Conservation (phyloP, 1,140 invertebrate genomes). For the Ips typographus region DNA sequence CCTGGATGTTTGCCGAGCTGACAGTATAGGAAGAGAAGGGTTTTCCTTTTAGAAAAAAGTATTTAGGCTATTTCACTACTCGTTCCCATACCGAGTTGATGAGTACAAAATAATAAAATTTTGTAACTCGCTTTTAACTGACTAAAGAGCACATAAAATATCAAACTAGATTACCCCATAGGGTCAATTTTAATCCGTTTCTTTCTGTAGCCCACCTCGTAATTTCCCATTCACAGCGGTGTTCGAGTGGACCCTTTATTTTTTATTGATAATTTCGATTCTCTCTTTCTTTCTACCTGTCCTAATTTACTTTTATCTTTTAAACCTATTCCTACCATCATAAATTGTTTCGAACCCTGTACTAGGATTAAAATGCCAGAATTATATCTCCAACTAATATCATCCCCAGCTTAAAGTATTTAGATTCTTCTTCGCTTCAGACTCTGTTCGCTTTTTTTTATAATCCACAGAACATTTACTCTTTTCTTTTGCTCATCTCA, state of each 20-base stretch:
- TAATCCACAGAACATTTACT: no score
- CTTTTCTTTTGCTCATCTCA: no score
- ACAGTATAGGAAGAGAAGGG: conserved; percentile 10
- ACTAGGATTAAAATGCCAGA: conserved; percentile 30
- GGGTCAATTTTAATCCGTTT: conserved; percentile 28
- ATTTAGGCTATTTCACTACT: background rate
- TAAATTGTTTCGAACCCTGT: conserved; percentile 22
- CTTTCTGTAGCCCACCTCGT: conserved; percentile 21
- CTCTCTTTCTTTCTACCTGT: conserved; percentile 28
- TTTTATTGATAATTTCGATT: conserved; percentile 34
- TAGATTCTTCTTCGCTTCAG: conserved; percentile 9
- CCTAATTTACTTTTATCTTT: conserved; percentile 35
- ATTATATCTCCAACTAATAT: conserved; percentile 24
- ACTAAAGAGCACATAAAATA: conserved; percentile 9
- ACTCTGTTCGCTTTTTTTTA: background rate
- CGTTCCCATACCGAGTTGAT: background rate
- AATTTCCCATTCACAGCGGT: conserved; percentile 28
- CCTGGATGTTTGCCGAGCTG: conserved; percentile 7
- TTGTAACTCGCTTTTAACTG: background rate
- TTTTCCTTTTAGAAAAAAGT: conserved; percentile 9
- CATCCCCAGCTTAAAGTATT: conserved; percentile 29
- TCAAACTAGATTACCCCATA: conserved; percentile 28
- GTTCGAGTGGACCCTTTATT: conserved; percentile 19
- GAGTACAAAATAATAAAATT: background rate
- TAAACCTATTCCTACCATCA: conserved; percentile 30